Percentiles rank a stretch among this genome's conserved stretches.
Conservation (phyloP, 2,888 invertebrate species). For the Yponomeuta evonymella region DNA sequence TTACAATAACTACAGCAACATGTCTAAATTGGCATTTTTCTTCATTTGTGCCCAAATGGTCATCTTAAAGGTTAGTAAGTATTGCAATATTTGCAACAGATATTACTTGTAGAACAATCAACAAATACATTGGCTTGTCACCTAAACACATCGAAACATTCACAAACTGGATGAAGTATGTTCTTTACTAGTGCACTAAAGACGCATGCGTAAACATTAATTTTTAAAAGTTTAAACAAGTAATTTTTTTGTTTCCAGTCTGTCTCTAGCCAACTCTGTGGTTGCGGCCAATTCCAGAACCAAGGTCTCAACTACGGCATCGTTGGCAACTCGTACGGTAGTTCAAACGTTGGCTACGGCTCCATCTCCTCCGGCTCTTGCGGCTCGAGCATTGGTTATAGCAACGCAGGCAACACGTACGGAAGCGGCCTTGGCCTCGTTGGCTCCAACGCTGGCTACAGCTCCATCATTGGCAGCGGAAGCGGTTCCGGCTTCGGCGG, state of each 20-base stretch:
- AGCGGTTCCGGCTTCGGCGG: not conserved
- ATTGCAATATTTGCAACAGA: no score
- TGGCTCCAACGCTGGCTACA: no score
- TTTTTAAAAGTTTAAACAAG: no score
- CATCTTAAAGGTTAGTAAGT: constrained; percentile 1
- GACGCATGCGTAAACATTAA: not conserved
- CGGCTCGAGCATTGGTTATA: not conserved
- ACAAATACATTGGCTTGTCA: no score
- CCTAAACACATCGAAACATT: no score
- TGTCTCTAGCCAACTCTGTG: not conserved
- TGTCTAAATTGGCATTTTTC: not conserved
- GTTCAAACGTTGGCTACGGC: not conserved
- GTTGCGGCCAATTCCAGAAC: not conserved
- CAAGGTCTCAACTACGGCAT: not conserved
- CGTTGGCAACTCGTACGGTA: not conserved
- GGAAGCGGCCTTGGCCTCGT: no score
- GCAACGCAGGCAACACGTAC: not conserved
- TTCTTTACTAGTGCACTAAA: no score
- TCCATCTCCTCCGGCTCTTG: not conserved
- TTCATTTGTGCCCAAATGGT: not conserved
- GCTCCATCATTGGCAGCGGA: not conserved
- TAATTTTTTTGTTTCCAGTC: not conserved
- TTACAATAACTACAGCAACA: not conserved
- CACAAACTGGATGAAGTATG: no score
- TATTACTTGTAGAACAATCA: no score